Conservation (phyloP, 2,888 invertebrate genomes). For the Imbricaverruca yamaguchii region DNA sequence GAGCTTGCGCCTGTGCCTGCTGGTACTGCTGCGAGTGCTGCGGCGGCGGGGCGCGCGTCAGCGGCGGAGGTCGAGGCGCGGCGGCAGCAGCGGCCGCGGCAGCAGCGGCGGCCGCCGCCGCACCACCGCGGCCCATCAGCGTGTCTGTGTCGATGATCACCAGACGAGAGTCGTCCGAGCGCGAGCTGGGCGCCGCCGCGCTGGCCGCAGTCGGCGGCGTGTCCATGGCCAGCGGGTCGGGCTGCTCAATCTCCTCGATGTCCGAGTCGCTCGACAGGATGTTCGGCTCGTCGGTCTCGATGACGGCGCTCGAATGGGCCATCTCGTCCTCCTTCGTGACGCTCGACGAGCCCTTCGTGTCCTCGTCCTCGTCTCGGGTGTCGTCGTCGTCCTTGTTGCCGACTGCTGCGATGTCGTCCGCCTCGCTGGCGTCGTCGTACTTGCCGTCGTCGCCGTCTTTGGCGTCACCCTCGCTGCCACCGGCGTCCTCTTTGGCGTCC, state of each 20-base stretch:
- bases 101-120: slow-evolving; percentile 40
- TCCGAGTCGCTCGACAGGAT: slow-evolving; percentile 23
- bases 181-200: slow-evolving; percentile 45
- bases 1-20: neutral
- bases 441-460: slow-evolving; percentile 30
- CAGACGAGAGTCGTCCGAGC: slow-evolving; percentile 50
- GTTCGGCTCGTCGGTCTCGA: neutral
- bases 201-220: slow-evolving; percentile 59
- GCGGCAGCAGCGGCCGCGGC: slow-evolving; percentile 39
- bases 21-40: slow-evolving; percentile 24
- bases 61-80: slow-evolving; percentile 22
- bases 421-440: slow-evolving; percentile 20
- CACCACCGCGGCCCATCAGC: slow-evolving; percentile 52
- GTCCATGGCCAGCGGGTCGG: slow-evolving; percentile 28
- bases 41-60: slow-evolving; percentile 20
- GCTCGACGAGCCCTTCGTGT: neutral
- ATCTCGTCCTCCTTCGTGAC: slow-evolving; percentile 12
- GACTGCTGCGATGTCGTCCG: slow-evolving; percentile 28
- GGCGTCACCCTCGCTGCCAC: slow-evolving; percentile 36
- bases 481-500: slow-evolving; percentile 35
- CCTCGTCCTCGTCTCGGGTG: neutral
- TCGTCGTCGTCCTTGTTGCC: slow-evolving; percentile 27
- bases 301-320: neutral
- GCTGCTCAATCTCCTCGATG: slow-evolving; percentile 33
- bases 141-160: slow-evolving; percentile 73